Base-by-base conservation (phyloP, 2,113 vertebrate genomes). In the Pluvialis apricaria region DNA sequence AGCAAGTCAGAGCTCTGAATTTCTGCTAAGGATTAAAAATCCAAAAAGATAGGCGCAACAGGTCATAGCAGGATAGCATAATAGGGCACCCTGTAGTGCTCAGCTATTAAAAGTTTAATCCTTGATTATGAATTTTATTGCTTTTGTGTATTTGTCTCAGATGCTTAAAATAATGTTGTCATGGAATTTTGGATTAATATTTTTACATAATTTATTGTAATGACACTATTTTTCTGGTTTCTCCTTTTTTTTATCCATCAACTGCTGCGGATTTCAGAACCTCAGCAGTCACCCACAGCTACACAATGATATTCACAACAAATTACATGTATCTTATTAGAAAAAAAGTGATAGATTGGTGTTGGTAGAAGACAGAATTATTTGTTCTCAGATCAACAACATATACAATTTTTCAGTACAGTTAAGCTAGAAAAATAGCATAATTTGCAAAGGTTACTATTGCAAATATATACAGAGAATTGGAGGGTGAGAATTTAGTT, bases 91-190 rank as follows among this genome's bases (percentile, higher is more conserved):
- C 96, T 92, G 95, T 96, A 92, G 96, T 96, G 95, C 64, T 86
- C 71, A 86, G 83, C 94, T 96, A 90, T 92, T 97, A 88, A 88
- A 96, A 94, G 89, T 96, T 93, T 97, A 97, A 97, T 97, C 97
- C 96, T 97, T 78, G 71, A 70, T 93, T 97, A 91, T 86, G 68
- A 95, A 54, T 96, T 88, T 88, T 94, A 90, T 86, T 92, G 55
- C 96, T 90, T 97, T 97, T 97, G 87, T 96, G 10, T 92, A 73
- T 96, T 96, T 92, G 78, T 95, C 91, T 94, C 71, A 62, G 71
- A 96, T 88, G n/a, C 71, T 95, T 97, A 44, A 95, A 95, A 94
- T 96, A 94, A 91, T 93, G 89, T 95, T 93, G 72, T 83, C 58
- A 95, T 90, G 87, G 71, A 95, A 64, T 83, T 96, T 75, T 90